Percentiles rank a stretch among this genome's conserved stretches.
These are phyloP conservation scores for Nasonovia ribisnigri DNA, from an alignment of 2,888 invertebrate species.

Conservation along the genomic window DNA sequence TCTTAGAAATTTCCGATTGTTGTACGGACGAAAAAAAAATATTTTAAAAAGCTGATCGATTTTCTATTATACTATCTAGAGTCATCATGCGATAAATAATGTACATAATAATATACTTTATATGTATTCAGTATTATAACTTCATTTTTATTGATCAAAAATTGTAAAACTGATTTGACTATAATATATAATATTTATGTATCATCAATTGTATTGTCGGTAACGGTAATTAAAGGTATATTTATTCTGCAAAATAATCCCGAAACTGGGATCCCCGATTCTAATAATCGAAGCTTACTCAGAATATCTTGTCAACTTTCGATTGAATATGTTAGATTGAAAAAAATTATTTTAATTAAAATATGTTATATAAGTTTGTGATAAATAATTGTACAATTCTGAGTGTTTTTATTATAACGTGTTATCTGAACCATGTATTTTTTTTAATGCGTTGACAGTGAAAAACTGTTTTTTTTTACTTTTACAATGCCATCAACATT, in stretches of 20 bases:
- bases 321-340: neutral
- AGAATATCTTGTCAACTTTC: neutral
- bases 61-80: neutral
- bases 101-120: neutral
- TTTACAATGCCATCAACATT: slow-evolving; percentile 5
- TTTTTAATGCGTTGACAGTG: neutral
- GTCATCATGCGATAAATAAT: neutral
- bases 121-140: neutral
- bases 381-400: neutral
- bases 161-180: neutral
- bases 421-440: neutral
- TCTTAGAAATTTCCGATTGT: slow-evolving; percentile 34
- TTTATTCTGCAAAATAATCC: neutral
- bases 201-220: no score
- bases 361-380: neutral
- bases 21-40: neutral
- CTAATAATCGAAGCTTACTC: neutral
- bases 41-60: neutral
- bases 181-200: no score
- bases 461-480: slow-evolving; percentile 37
- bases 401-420: neutral
- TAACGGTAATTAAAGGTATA: no score
- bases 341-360: neutral
- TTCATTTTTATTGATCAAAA: no score
- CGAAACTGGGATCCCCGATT: neutral